These are phyloP conservation scores for Sitodiplosis mosellana DNA, from an alignment of 1,140 invertebrate genomes.

Conservation along the genomic window DNA sequence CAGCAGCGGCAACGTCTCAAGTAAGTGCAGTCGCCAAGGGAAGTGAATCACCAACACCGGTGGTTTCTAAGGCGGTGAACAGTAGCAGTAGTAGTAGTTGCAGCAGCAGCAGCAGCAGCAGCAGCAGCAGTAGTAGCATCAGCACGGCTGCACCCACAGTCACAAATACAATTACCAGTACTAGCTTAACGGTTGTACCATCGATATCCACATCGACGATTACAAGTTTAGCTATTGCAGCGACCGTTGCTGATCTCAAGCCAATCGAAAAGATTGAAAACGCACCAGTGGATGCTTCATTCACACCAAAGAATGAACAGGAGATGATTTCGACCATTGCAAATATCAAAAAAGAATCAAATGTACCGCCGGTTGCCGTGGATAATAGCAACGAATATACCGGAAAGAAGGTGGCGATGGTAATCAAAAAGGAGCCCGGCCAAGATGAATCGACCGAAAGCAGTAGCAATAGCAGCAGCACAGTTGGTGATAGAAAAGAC, in stretches of 20 bases:
- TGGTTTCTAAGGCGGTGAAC: slow-evolving; percentile 3
- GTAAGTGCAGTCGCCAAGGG: too few species aligned
- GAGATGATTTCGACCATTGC: slow-evolving; percentile 22
- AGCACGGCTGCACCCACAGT: background rate
- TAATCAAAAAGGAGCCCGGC: slow-evolving; percentile 25
- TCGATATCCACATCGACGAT: background rate
- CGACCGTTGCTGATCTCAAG: background rate
- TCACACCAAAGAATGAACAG: slow-evolving; percentile 12
- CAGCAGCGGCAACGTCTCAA: too few species aligned
- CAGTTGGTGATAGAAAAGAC: too few species aligned
- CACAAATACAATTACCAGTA: background rate
- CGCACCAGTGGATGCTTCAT: background rate
- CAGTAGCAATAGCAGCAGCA: slow-evolving; percentile 22
- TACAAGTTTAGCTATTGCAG: background rate
- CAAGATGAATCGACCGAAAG: slow-evolving; percentile 23
- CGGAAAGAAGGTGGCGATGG: slow-evolving; percentile 7
- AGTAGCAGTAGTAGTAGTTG: slow-evolving; percentile 4
- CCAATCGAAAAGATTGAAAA: background rate
- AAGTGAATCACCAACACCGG: too few species aligned
- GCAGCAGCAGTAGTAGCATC: too few species aligned
- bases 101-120: background rate
- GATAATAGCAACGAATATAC: slow-evolving; percentile 2
- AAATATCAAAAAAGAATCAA: slow-evolving; percentile 21
- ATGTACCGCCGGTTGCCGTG: slow-evolving; percentile 6
- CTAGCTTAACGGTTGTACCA: too few species aligned